Evolutionary conservation across 2,113 vertebrate species (phyloP), one percentile per base, ranked within the genome.

Genomic region (Xyliphius kryptos): DNA sequence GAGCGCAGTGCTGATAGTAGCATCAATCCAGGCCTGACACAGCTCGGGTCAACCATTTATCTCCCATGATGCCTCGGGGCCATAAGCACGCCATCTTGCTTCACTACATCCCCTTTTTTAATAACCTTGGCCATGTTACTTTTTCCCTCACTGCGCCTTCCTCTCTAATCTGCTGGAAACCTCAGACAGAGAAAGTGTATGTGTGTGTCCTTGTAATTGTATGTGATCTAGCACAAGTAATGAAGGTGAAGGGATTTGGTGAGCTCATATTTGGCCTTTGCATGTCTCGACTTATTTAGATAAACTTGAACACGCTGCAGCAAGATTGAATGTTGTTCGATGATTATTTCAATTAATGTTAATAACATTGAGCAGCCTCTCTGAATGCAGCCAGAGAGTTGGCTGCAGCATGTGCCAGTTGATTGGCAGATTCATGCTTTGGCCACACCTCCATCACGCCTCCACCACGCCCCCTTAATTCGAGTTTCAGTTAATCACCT

Each of bases 11-110:
- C 92, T 96, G 92, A 95, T 95, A 92, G 95, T 92, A 89, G 92
- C 94, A 98, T 98, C 95, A 97, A 97, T 98, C 94, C 87, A 91
- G 85, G 88, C 89, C 91, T 97, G 95, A 97, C 95, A 97, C 82
- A 83, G 87, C 89, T 81, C 74, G 77, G 95, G 94, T 97, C 93
- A 95, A 88, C 92, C 93, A 97, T 98, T 97, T 95, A 97, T 98
- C 95, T 98, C 93, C 82, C 83, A 77, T 77, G 87, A 90, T 88
- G 87, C 93, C 95, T 92, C 88, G 90, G 93, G 94, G 95, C 92
- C 91, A 97, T 83, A 81, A 67, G 74, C 85, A 79, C 74, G 89
- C 91, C 93, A 91, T 92, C 90, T 92, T 92, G 87, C 86, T 85
- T 86, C 72, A 85, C 87, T 86, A 84, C 86, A 84, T 88, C 86